These are phyloP conservation scores for Pachliopta kotzebuea DNA, from an alignment of 2,888 invertebrate species.

Conservation along the genomic window DNA sequence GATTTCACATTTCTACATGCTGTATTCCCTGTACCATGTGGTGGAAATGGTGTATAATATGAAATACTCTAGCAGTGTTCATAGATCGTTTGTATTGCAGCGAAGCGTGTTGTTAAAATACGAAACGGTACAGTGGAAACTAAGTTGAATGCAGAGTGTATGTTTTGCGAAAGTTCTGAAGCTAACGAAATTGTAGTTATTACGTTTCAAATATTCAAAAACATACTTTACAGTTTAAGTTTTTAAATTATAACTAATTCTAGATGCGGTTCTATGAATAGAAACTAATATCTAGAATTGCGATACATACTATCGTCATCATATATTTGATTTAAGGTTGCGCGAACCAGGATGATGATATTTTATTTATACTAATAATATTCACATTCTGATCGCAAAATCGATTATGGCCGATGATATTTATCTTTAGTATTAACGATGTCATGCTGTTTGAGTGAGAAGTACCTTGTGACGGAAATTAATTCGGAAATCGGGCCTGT, in stretches of 20 bases:
- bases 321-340: neutral
- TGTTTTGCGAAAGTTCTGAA: neutral
- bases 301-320: neutral
- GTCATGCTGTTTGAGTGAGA: constrained; percentile 32
- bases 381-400: constrained; percentile 23
- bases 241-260: neutral
- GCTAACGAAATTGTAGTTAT: neutral
- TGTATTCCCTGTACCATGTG: neutral
- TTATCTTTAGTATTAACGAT: constrained; percentile 32
- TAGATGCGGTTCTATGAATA: neutral
- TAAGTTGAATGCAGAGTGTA: neutral
- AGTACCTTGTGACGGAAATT: constrained; percentile 50
- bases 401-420: constrained; percentile 26
- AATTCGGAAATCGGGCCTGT: constrained; percentile 52
- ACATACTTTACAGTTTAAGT: neutral
- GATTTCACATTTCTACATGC: neutral
- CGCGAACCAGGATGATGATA: neutral
- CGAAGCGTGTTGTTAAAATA: neutral
- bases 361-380: constrained; percentile 27
- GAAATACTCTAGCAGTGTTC: neutral
- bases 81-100: neutral
- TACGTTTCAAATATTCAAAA: neutral
- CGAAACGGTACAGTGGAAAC: neutral
- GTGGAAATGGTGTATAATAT: neutral
- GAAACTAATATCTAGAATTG: neutral